These are phyloP conservation scores for Hylaeus volcanicus DNA, from an alignment of 1,140 invertebrate genomes.

Conservation along the genomic window DNA sequence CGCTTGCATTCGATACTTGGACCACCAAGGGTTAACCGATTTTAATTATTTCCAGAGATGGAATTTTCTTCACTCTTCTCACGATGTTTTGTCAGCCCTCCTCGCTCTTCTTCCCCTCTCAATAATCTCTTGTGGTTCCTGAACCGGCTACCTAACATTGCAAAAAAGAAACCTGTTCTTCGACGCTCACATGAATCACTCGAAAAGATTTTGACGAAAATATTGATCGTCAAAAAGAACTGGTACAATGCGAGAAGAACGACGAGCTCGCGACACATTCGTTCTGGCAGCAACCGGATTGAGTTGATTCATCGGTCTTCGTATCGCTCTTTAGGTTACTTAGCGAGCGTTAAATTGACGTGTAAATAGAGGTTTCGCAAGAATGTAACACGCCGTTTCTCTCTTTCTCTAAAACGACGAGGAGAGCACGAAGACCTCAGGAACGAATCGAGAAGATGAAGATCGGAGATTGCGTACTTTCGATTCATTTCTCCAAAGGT, in stretches of 20 bases:
- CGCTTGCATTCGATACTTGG: too few species aligned
- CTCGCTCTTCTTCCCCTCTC: background rate
- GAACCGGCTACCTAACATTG: background rate
- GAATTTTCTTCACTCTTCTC: too few species aligned
- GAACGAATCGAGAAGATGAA: conserved; percentile 20
- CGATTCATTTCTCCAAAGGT: conserved; percentile 19
- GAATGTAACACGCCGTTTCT: background rate
- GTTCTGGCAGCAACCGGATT: background rate
- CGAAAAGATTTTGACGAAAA: conserved; percentile 3
- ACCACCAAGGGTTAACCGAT: too few species aligned
- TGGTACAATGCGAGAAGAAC: background rate
- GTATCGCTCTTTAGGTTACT: background rate
- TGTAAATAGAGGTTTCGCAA: conserved; percentile 23
- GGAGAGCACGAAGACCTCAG: background rate
- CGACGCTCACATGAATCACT: background rate
- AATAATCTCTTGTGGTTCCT: too few species aligned
- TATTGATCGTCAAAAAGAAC: background rate
- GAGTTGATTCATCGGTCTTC: conserved; percentile 10
- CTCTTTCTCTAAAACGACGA: background rate
- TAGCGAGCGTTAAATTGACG: background rate
- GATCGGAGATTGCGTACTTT: conserved; percentile 33
- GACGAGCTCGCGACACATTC: background rate
- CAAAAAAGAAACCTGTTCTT: conserved; percentile 15
- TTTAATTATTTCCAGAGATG: too few species aligned
- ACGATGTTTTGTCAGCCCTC: too few species aligned